Evolutionary conservation across 2,888 invertebrate genomes (phyloP).

Genomic region (Tenthredo amoena): DNA sequence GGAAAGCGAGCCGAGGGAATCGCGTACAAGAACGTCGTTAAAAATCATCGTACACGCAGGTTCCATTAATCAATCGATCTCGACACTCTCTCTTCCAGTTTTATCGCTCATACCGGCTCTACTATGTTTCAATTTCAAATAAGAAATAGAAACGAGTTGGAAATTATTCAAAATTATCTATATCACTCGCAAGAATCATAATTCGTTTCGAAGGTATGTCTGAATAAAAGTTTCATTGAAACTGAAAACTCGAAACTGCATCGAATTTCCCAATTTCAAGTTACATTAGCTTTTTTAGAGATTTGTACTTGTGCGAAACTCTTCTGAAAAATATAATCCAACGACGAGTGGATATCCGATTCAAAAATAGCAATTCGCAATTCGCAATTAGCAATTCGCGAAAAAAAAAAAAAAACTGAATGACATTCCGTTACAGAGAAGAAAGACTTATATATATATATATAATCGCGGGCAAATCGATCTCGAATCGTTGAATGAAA

Average conservation of each 20-base stretch:
- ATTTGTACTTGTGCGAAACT: no score
- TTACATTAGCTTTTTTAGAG: no score
- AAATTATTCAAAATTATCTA: neutral
- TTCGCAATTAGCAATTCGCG: neutral
- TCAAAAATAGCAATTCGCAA: neutral
- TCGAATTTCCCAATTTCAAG: no score
- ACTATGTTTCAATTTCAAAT: neutral
- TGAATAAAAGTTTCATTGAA: no score
- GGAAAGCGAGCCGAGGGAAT: neutral
- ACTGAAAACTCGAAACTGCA: no score
- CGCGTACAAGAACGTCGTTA: neutral
- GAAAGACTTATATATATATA: neutral
- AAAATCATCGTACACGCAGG: conserved; percentile 36
- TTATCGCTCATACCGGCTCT: neutral
- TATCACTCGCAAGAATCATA: neutral
- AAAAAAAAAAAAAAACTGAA: neutral
- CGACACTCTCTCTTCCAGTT: conserved; percentile 16
- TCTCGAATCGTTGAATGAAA: conserved; percentile 48
- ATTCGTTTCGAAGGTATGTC: no score
- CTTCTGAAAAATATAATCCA: no score
- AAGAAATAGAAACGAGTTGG: neutral
- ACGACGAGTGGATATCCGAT: no score
- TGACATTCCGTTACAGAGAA: neutral
- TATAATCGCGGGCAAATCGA: neutral
- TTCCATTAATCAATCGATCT: conserved; percentile 37